Base-by-base conservation (phyloP, 2,113 vertebrate species). In the Salminus brasiliensis region DNA sequence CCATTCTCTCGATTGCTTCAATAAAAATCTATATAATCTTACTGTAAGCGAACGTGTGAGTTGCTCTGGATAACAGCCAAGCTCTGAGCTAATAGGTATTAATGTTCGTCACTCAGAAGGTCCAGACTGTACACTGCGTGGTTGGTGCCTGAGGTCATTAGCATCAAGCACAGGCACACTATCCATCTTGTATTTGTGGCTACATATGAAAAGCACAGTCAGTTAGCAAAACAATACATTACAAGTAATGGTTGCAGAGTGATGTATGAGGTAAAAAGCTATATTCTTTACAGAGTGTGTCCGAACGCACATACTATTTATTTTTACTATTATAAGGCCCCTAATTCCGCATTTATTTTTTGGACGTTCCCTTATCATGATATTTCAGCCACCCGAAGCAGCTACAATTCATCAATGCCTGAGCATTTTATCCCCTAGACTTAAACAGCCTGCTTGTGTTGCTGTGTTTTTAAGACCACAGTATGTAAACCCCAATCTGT, bases 141-240 rank as follows among this genome's bases (percentile, higher is more conserved):
- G 83, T 84, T 82, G 79, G 77, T 82, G 83, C 81, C 80, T 80
- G 82, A 81, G 83, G 88, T 91, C 91, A 91, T 91, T 89, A 89
- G 53, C 84, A 90, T 90, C 85, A 79, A 85, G 80, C 85, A 88
- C 69, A 39, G 60, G 88, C 87, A 91, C 87, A 83, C 71, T 18
- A 67, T 70, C 87, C 88, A 89, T 91, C 88, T 89, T 92, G 88
- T 90, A 90, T 90, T 86, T 83, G 87, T 72, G 87, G 86, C 87
- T 87, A 89, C 89, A 87, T 87, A 85, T 91, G 89, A 87, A 85
- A 89, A 82, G 87, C 81, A 79, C 78, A 82, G 90, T 92, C 89
- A 67, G 91, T 92, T 82, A 79, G 80, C 69, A 68, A 88, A 90
- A 88, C 90, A 83, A 90, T 88, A 90, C 87, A 88, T 91, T 60